These are phyloP conservation scores for Cyclura pinguis DNA, from an alignment of 2,797 vertebrate genomes.

Conservation along the genomic window DNA sequence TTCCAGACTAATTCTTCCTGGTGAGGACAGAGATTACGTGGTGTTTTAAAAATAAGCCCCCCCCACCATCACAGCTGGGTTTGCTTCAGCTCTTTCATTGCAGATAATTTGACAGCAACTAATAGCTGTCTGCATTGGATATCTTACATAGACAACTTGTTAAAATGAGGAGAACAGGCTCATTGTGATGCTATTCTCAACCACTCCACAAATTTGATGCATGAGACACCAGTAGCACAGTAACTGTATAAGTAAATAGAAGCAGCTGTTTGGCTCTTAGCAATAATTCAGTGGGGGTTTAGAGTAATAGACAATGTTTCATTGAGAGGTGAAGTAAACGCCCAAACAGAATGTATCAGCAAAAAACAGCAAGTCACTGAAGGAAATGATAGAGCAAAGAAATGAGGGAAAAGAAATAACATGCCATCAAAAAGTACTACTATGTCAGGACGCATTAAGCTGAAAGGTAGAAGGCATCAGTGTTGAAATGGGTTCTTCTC, in stretches of 20 bases:
- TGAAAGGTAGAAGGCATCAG: neutral
- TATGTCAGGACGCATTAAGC: neutral
- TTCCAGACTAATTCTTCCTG: constrained; percentile 5
- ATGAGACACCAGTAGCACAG: neutral
- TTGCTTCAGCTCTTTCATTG: constrained; percentile 7
- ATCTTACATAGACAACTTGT: constrained; percentile 30
- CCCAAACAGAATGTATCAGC: neutral
- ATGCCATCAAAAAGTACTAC: neutral
- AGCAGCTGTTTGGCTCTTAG: constrained; percentile 17
- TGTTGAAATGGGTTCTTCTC: neutral
- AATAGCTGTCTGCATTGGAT: constrained; percentile 21
- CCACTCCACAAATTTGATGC: neutral
- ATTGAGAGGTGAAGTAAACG: constrained; percentile 1
- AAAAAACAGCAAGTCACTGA: neutral
- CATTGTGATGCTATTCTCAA: constrained; percentile 18
- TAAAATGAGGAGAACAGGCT: neutral
- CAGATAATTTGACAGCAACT: constrained; percentile 18
- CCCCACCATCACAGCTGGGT: constrained; percentile 18
- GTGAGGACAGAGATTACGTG: neutral
- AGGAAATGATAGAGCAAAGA: neutral
- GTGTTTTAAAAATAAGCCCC: neutral
- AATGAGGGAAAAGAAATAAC: neutral
- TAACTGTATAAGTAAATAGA: constrained; percentile 21
- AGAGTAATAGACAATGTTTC: constrained; percentile 4
- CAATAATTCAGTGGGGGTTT: constrained; percentile 21